Evolutionary conservation across 2,113 vertebrate species (phyloP), one percentile per base, ranked within the genome.

Genomic region (Gymnogyps californianus): DNA sequence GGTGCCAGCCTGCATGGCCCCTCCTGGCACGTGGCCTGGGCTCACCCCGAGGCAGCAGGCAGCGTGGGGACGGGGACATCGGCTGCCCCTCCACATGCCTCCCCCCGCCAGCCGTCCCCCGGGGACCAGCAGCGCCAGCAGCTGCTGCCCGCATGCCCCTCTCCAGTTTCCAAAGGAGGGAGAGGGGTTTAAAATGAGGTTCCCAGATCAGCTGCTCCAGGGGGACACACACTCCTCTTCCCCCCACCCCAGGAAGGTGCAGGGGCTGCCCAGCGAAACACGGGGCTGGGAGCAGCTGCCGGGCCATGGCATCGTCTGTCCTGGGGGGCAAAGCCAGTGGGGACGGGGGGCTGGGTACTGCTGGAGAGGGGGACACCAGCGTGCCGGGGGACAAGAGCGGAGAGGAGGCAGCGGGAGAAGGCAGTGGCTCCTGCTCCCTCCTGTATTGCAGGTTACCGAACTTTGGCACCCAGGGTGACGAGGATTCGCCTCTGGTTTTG

Each of bases 121-220:
- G 0, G 49, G 38, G 59, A 74, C 24, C 54, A 28, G 54, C 49
- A 74, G 36, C 7, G 6, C 51, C 34, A 9, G 78, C 95, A 96
- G 92, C 96, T 97, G 96, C 70, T 1, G 4, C 2, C 4, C 13
- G 5, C 57, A 26, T 0, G 0, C 28, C n/a, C n/a, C 24, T 92
- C 93, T 94, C 89, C 1, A 3, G 47, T 76, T 96, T 89, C 91
- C 61, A 87, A 85, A 92, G 55, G 31, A 78, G 46, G 28, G 38
- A 0, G 5, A 92, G 44, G 42, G 19, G 26, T 52, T 88, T 61
- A 83, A 80, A 93, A 78, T 28, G 13, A 61, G 15, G 31, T 71
- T 89, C 70, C 32, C 10, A 15, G 17, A 66, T 91, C 96, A 96
- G 91, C 72, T 93, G 96, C 55, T 82, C 24, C 5, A 3, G 14